Conservation (phyloP, 2,113 vertebrate genomes). For the Misgurnus anguillicaudatus region DNA sequence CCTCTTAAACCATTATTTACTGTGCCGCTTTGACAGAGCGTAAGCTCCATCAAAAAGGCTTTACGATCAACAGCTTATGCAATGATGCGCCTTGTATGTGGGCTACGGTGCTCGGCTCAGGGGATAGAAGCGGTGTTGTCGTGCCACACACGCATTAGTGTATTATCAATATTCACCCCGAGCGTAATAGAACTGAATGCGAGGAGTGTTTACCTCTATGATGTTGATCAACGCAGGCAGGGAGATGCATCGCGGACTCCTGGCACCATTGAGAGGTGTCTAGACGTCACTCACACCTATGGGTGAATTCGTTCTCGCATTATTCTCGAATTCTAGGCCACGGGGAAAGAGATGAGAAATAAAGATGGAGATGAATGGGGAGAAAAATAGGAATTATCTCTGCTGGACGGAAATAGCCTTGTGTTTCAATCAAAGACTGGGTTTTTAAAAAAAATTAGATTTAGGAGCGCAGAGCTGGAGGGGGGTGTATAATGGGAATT, state of each 20-base stretch:
- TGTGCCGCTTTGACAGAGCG: not conserved
- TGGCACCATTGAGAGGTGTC: conserved; percentile 13
- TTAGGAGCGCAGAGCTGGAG: conserved; percentile 33
- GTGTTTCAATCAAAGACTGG: conserved; percentile 51
- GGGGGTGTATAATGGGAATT: conserved; percentile 56
- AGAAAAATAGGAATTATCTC: conserved; percentile 49
- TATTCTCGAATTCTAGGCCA: conserved; percentile 10
- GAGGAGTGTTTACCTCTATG: conserved; percentile 12
- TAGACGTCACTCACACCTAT: conserved; percentile 38
- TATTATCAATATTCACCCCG: conserved; percentile 17
- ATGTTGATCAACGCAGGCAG: conserved; percentile 21
- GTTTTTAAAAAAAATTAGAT: conserved; percentile 55
- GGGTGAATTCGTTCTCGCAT: conserved; percentile 1
- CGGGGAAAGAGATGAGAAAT: conserved; percentile 5
- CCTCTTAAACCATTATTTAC: conserved; percentile 21
- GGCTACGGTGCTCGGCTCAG: not conserved
- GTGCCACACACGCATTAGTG: conserved; percentile 19
- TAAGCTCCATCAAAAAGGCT: conserved; percentile 29
- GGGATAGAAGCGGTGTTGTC: not conserved
- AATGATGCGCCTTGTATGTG: not conserved
- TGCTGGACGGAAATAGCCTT: conserved; percentile 51
- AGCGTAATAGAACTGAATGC: conserved; percentile 9
- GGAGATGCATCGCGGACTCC: conserved; percentile 16
- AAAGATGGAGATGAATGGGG: conserved; percentile 8
- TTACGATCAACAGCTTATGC: conserved; percentile 23